Evolutionary conservation across 1,140 invertebrate genomes (phyloP).

Genomic region (Harpegnathos saltator): DNA sequence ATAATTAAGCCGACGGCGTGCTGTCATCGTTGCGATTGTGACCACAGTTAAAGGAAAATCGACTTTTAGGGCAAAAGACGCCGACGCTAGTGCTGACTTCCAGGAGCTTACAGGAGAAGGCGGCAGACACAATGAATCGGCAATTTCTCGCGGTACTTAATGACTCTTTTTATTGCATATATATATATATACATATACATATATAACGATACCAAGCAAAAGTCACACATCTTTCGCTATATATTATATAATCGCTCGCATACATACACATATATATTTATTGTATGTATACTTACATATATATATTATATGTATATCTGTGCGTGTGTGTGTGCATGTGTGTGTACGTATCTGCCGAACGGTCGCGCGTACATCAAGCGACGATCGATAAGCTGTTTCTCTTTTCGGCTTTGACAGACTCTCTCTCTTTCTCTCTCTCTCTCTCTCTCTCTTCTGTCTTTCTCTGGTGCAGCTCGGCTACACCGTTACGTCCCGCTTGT

Average conservation of each 20-base stretch:
- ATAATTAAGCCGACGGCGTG: slow-evolving; percentile 52
- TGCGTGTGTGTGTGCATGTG: slow-evolving; percentile 80
- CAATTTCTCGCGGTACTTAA: slow-evolving; percentile 94
- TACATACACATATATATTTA: slow-evolving; percentile 59
- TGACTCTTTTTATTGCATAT: slow-evolving; percentile 66
- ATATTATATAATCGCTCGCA: slow-evolving; percentile 68
- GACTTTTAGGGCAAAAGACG: slow-evolving; percentile 84
- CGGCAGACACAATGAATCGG: slow-evolving; percentile 89
- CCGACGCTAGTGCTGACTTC: slow-evolving; percentile 74
- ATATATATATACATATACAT: slow-evolving; percentile 36
- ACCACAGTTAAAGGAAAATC: slow-evolving; percentile 70
- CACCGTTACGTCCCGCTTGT: not conserved
- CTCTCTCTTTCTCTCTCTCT: no score
- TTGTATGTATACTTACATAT: slow-evolving; percentile 64
- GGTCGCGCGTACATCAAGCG: slow-evolving; percentile 61
- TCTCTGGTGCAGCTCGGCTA: not conserved
- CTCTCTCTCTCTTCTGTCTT: no score
- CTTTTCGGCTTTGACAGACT: not conserved
- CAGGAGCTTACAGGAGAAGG: slow-evolving; percentile 86
- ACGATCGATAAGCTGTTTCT: slow-evolving; percentile 7
- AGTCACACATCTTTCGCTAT: slow-evolving; percentile 67
- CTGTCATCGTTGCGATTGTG: slow-evolving; percentile 14
- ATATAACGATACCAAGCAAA: slow-evolving; percentile 53
- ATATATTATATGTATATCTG: slow-evolving; percentile 73
- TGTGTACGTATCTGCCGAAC: slow-evolving; percentile 79